A percentile compares a stretch with the other conserved stretches of the same genome.
phyloP scores from a whole-genome alignment of 2,113 vertebrate species.

The Motacilla alba region DNA sequence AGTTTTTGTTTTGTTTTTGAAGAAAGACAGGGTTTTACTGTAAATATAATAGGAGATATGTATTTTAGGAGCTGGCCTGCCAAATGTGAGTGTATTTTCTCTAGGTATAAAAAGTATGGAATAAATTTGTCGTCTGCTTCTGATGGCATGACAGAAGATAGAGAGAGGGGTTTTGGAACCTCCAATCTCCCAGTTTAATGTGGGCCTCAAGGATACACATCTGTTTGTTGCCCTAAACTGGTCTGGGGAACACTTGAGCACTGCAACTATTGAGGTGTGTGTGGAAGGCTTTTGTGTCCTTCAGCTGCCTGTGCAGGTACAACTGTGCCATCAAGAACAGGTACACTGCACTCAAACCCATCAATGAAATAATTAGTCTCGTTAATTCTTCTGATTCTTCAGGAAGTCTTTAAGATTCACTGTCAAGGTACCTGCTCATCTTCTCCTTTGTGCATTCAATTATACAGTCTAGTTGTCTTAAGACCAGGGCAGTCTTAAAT shows the following conservation, averaged over 20 bases:
- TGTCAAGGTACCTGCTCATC: not conserved
- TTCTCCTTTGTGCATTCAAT: not conserved
- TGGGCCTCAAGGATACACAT: not conserved
- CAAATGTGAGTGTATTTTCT: not conserved
- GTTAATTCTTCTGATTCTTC: not conserved
- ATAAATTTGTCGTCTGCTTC: not conserved
- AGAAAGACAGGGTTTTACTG: not conserved
- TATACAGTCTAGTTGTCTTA: not conserved
- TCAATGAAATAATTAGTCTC: not conserved
- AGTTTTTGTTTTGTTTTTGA: not conserved
- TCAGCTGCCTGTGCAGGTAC: no score
- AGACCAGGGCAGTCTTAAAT: not conserved
- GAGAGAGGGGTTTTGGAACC: not conserved
- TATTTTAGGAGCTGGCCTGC: not conserved
- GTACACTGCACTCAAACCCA: not conserved
- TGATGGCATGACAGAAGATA: not conserved
- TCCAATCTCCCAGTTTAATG: not conserved
- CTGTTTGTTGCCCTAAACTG: not conserved
- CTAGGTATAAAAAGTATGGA: not conserved
- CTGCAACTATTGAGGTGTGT: fast-evolving
- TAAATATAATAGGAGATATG: not conserved
- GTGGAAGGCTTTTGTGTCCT: not conserved
- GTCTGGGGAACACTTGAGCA: not conserved
- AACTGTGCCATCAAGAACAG: fast-evolving
- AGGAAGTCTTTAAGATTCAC: not conserved